Evolutionary conservation across 1,140 invertebrate genomes (phyloP), one percentile per base, ranked within the genome.

Genomic region (Penaeus indicus): DNA sequence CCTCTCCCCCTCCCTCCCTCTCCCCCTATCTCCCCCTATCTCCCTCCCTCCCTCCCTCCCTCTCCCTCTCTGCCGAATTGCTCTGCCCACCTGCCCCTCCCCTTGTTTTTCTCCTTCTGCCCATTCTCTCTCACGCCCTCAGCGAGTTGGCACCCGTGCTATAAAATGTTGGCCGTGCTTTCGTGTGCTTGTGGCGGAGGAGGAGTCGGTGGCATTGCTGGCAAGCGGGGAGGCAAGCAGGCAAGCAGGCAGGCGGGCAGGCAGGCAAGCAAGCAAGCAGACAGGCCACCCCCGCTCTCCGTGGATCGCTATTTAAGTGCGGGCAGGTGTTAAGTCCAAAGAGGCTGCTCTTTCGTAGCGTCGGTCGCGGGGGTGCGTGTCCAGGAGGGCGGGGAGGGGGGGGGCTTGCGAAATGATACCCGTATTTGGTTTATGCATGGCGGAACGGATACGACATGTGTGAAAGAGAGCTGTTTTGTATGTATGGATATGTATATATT

Each of bases 131-230:
- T 67, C 85, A 42, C 42, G 38, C n/a, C 32, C 25, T 25, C 21
- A 27, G 42, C 82, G 21, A 64, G 19, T 84, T 84, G 82, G 82
- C 82, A 84, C 42, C 82, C 63, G 32, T 21, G 42, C 32, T 47
- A 32, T 22, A 84, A 69, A 67, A 72, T 27, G 64, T 84, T 84
- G 82, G 82, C 82, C 64, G 32, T 84, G 84, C 61, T n/a, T 69
- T 75, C 54, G 84, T 85, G 84, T 62, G 21, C 54, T 47, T 32
- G 69, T 63, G 84, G 63, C n/a, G 63, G 13, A 18, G 82, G 64
- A 27, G 22, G 13, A n/a, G 63, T 64, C 63, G 32, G 62, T 75
- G 72, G 25, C 72, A 75, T 75, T 13, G 54, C 54, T 54, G 54
- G 54, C 54, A 54, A 54, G 54, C 54, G 54, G 54, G 54, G 10